Evolutionary conservation across 2,113 vertebrate genomes (phyloP).

Genomic region (Galemys pyrenaicus): DNA sequence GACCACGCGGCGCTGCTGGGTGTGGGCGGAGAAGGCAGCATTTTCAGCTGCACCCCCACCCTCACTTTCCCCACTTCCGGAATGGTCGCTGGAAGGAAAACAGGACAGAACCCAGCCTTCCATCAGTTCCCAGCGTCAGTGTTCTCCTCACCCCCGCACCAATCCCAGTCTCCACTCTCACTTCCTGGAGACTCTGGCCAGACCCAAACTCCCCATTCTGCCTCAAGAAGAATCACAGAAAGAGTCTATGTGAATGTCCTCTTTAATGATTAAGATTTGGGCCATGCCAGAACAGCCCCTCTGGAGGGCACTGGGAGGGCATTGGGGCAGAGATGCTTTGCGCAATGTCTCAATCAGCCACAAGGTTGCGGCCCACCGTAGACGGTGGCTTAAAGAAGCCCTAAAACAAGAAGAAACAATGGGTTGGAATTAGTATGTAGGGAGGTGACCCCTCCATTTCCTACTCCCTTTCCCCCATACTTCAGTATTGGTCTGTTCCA

Average conservation of each 20-base stretch:
- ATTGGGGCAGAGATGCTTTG: background rate
- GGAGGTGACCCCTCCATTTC: background rate
- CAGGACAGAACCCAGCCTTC: background rate
- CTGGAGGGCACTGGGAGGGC: background rate
- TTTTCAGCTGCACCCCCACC: background rate
- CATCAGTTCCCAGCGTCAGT: background rate
- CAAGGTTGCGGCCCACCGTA: conserved; percentile 82
- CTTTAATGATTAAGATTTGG: conserved; percentile 55
- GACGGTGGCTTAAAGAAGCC: conserved; percentile 92
- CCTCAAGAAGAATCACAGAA: conserved; percentile 54
- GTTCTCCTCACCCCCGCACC: background rate
- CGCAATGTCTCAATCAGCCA: conserved; percentile 83
- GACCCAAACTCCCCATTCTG: background rate
- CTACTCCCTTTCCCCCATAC: background rate
- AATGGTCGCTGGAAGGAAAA: background rate
- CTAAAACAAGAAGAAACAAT: conserved; percentile 81
- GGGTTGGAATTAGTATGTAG: background rate
- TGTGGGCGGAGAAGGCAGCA: background rate
- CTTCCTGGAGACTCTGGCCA: background rate
- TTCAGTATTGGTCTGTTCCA: background rate
- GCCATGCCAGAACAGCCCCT: background rate
- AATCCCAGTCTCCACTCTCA: background rate
- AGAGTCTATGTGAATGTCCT: background rate
- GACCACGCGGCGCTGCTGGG: background rate
- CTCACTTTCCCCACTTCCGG: background rate